A percentile compares a stretch with the other conserved stretches of the same genome.
These are phyloP conservation scores for Euzophera pinguis DNA, from an alignment of 2,888 invertebrate genomes.

Conservation along the genomic window DNA sequence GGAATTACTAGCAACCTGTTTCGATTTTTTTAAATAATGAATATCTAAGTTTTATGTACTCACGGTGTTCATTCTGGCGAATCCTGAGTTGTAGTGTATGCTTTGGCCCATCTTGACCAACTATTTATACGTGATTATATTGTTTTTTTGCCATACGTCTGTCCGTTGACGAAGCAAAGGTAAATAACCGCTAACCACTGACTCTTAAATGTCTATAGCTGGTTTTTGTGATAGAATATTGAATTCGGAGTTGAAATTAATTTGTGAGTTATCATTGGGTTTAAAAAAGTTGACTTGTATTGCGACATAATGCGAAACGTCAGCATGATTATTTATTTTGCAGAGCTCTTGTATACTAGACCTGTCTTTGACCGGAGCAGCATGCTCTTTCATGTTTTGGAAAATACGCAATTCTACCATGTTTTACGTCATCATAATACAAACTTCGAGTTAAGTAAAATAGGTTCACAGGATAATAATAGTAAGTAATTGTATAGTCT, in stretches of 20 bases:
- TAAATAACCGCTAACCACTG: conserved; percentile 50
- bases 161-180: conserved; percentile 41
- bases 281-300: background rate
- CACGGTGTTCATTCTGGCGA: conserved; percentile 62
- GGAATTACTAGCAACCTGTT: background rate
- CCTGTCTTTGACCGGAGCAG: too few species aligned
- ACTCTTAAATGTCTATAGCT: background rate
- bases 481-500: too few species aligned
- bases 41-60: conserved; percentile 34
- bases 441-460: too few species aligned
- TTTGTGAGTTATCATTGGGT: background rate
- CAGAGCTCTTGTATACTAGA: too few species aligned
- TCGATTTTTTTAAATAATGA: background rate
- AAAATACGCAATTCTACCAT: too few species aligned
- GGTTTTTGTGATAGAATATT: background rate
- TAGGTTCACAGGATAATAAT: too few species aligned
- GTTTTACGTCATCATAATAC: too few species aligned
- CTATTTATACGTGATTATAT: conserved; percentile 46
- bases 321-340: too few species aligned
- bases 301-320: too few species aligned
- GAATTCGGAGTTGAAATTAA: background rate
- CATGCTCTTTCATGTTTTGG: too few species aligned
- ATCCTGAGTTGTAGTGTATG: conserved; percentile 36
- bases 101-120: conserved; percentile 24
- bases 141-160: conserved; percentile 16